These are phyloP conservation scores for Lochmaea capreae DNA, from an alignment of 2,888 invertebrate species.

Conservation along the genomic window DNA sequence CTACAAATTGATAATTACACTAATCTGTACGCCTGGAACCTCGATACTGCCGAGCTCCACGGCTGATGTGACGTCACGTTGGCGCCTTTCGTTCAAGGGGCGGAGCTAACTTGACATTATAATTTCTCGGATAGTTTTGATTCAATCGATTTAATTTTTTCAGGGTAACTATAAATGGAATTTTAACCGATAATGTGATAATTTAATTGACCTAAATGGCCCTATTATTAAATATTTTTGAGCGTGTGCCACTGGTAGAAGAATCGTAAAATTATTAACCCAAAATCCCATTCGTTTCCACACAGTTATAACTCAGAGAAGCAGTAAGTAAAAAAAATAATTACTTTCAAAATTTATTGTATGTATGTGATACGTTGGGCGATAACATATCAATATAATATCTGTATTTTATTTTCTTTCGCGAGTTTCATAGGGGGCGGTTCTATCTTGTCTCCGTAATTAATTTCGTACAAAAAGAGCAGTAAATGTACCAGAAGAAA, in stretches of 20 bases:
- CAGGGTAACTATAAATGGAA: too few species aligned
- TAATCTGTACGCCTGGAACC: too few species aligned
- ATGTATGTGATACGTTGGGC: conserved; percentile 40
- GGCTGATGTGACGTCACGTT: too few species aligned
- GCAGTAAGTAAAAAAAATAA: conserved; percentile 51
- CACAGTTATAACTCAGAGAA: conserved; percentile 47
- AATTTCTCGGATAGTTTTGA: too few species aligned
- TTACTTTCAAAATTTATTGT: conserved; percentile 54
- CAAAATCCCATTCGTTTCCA: conserved; percentile 34
- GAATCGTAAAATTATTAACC: conserved; percentile 39
- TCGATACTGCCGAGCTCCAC: too few species aligned
- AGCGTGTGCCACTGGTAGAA: background rate
- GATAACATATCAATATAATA: conserved; percentile 52
- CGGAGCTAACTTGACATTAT: too few species aligned
- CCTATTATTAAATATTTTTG: too few species aligned
- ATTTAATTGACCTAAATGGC: too few species aligned
- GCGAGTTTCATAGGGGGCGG: conserved; percentile 13
- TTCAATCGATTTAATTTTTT: too few species aligned
- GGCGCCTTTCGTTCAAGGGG: too few species aligned
- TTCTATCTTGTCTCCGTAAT: conserved; percentile 13
- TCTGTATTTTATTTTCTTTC: conserved; percentile 26
- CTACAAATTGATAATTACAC: too few species aligned
- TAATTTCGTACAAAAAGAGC: conserved; percentile 20
- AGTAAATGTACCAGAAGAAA: conserved; percentile 5
- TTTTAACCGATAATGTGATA: too few species aligned